A percentile compares a stretch with the other conserved stretches of the same genome.
Evolutionary conservation across 1,140 invertebrate species (phyloP).

Genomic region (Aphelenchoides avenae): DNA sequence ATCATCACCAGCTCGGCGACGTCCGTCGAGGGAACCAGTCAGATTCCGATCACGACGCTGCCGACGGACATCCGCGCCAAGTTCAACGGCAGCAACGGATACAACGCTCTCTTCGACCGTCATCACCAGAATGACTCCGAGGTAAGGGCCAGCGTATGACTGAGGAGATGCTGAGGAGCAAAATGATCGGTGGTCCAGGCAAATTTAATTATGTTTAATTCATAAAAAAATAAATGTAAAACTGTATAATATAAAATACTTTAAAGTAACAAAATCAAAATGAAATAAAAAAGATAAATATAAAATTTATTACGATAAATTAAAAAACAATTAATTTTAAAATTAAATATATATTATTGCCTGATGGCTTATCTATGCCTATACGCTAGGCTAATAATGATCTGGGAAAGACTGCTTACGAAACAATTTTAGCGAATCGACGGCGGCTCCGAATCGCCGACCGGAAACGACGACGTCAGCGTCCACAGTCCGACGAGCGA

Average conservation of each 20-base stretch:
- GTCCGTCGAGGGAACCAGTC: no score
- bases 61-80: slow-evolving; percentile 46
- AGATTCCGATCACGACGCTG: slow-evolving; percentile 29
- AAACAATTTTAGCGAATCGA: slow-evolving; percentile 46
- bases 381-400: no score
- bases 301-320: no score
- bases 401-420: slow-evolving; percentile 1
- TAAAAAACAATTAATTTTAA: not conserved
- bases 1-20: slow-evolving; percentile 1
- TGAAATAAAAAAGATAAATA: no score
- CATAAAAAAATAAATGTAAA: no score
- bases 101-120: slow-evolving; percentile 28
- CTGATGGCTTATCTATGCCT: slow-evolving; percentile 8
- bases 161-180: no score
- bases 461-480: slow-evolving; percentile 51
- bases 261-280: no score
- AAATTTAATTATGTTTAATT: no score
- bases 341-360: not conserved
- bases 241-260: no score
- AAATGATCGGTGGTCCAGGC: no score
- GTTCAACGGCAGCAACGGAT: slow-evolving; percentile 28
- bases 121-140: slow-evolving; percentile 2
- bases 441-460: slow-evolving; percentile 54
- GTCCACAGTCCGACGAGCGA: slow-evolving; percentile 48
- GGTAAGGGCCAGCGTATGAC: no score